Evolutionary conservation across 2,888 invertebrate species (phyloP).

Genomic region (Tyria jacobaeae): DNA sequence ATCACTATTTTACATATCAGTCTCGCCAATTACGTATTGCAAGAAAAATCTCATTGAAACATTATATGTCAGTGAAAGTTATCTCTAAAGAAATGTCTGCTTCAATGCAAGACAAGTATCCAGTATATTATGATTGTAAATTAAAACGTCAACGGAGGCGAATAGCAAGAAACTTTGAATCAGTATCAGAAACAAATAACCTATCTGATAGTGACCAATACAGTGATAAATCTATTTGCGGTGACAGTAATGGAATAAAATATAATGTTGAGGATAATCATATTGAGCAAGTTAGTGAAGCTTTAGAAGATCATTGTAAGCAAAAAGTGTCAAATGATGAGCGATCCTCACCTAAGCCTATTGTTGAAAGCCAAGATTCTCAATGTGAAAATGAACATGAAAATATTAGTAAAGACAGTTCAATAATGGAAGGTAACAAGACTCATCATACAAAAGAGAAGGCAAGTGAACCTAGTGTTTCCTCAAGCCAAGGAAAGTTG

Average conservation of each 20-base stretch:
- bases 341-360: not conserved
- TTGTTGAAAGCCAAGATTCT: not conserved
- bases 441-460: not conserved
- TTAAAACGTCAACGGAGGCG: constrained; percentile 61
- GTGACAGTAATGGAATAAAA: not conserved
- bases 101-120: constrained; percentile 68
- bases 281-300: not conserved
- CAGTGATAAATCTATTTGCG: not conserved
- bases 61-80: constrained; percentile 74
- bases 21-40: constrained; percentile 67
- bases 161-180: constrained; percentile 19
- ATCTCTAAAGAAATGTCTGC: constrained; percentile 59
- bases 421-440: constrained; percentile 19
- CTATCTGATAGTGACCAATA: constrained; percentile 19
- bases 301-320: not conserved
- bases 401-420: constrained; percentile 9
- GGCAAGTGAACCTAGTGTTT: not conserved
- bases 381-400: not conserved
- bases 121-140: constrained; percentile 74
- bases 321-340: not conserved
- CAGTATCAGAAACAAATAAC: constrained; percentile 10
- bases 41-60: constrained; percentile 67
- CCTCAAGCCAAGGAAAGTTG: not conserved
- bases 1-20: constrained; percentile 63
- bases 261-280: not conserved